A percentile compares a stretch with the other conserved stretches of the same genome.
Conservation (phyloP, 2,113 vertebrate genomes). For the Indicator indicator region DNA sequence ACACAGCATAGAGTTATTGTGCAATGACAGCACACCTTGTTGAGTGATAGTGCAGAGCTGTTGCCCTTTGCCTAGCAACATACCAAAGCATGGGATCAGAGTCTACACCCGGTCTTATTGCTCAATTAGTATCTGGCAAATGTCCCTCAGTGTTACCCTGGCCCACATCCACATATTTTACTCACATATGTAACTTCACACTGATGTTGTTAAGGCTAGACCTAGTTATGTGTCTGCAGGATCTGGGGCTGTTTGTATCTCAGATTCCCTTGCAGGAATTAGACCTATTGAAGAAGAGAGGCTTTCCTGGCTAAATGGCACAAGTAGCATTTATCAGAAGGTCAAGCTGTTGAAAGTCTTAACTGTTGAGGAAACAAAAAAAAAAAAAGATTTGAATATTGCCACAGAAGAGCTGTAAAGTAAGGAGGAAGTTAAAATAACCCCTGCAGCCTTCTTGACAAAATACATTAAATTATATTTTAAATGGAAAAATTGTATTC, state of each 20-base stretch:
- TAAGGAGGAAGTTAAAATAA: not conserved
- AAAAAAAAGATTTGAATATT: not conserved
- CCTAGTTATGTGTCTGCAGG: not conserved
- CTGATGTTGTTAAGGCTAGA: constrained; percentile 21
- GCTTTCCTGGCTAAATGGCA: not conserved
- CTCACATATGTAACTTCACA: constrained; percentile 42
- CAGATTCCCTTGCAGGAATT: not conserved
- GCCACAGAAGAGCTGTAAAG: not conserved
- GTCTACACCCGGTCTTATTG: constrained; percentile 64
- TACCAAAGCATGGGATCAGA: constrained; percentile 54
- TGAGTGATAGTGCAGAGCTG: constrained; percentile 43
- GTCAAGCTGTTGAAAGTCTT: not conserved
- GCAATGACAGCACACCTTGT: constrained; percentile 61
- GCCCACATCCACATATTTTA: constrained; percentile 54
- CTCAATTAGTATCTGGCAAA: constrained; percentile 63
- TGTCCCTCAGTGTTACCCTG: not conserved
- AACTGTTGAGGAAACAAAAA: not conserved
- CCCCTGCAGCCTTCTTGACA: not conserved
- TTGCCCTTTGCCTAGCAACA: constrained; percentile 65
- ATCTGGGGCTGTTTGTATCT: not conserved
- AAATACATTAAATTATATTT: not conserved
- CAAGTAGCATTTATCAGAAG: not conserved
- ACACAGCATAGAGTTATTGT: not conserved
- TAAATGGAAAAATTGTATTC: not conserved
- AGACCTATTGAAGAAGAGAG: rapidly evolving